A percentile compares a stretch with the other conserved stretches of the same genome.
These are phyloP conservation scores for Brevimyrus niger DNA, from an alignment of 2,113 vertebrate species.

Conservation along the genomic window DNA sequence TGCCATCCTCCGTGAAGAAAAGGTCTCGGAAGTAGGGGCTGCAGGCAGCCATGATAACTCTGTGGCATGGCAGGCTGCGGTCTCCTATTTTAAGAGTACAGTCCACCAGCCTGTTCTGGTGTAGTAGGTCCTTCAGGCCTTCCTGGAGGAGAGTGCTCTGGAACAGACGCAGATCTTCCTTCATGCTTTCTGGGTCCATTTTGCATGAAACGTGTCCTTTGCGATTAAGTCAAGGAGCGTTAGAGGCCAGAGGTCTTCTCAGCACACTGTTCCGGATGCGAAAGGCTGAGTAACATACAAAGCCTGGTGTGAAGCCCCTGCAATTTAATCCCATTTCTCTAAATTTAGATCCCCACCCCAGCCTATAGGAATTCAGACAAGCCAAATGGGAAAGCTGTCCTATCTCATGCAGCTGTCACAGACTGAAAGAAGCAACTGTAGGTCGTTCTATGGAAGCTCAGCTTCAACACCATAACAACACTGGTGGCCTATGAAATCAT, in stretches of 20 bases:
- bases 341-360: conserved; percentile 79
- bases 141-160: conserved; percentile 96
- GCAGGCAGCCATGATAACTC: conserved; percentile 86
- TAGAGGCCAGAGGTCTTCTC: conserved; percentile 56
- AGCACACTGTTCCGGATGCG: conserved; percentile 56
- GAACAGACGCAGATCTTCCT: conserved; percentile 89
- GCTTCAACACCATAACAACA: background rate
- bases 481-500: background rate
- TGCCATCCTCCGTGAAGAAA: conserved; percentile 78
- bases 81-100: conserved; percentile 88
- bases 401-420: conserved; percentile 77
- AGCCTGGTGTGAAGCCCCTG: conserved; percentile 63
- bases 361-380: conserved; percentile 75
- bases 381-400: conserved; percentile 64
- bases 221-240: conserved; percentile 32
- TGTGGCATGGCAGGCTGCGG: conserved; percentile 85
- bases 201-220: conserved; percentile 44
- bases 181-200: conserved; percentile 83
- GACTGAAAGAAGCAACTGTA: conserved; percentile 85
- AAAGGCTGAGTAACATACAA: conserved; percentile 68
- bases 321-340: conserved; percentile 78
- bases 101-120: conserved; percentile 94
- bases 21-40: conserved; percentile 95
- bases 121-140: conserved; percentile 90
- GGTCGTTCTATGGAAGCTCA: conserved; percentile 51